Conservation (phyloP, 2,888 invertebrate genomes). For the Heliconius charithonia region DNA sequence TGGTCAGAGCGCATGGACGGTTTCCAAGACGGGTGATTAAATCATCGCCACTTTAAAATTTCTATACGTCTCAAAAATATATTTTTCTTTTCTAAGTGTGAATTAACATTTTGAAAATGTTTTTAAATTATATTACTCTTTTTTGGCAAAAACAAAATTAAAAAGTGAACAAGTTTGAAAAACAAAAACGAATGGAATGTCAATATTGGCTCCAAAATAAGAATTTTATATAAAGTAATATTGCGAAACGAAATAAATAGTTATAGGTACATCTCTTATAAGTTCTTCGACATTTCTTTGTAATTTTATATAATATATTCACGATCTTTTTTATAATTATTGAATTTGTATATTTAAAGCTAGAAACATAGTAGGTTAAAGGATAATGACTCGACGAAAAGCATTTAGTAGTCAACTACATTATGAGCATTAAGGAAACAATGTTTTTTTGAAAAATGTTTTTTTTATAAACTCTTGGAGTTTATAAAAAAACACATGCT, state of each 20-base stretch:
- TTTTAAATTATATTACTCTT: not conserved
- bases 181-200: not conserved
- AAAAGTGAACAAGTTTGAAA: not conserved
- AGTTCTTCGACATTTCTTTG: not conserved
- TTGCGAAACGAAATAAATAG: not conserved
- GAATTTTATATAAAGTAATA: not conserved
- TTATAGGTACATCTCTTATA: not conserved
- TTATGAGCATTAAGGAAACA: slow-evolving; percentile 6
- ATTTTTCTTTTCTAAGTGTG: too few species aligned
- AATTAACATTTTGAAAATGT: too few species aligned
- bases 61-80: too few species aligned
- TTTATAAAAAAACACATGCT: not conserved
- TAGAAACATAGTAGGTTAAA: not conserved
- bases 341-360: slow-evolving; percentile 2
- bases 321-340: not conserved
- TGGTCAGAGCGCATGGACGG: too few species aligned
- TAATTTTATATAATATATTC: not conserved
- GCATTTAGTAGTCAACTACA: slow-evolving; percentile 12
- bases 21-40: too few species aligned
- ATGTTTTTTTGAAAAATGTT: too few species aligned
- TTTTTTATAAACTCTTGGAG: too few species aligned
- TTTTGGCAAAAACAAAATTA: not conserved
- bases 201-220: not conserved
- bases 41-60: too few species aligned
- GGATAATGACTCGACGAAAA: slow-evolving; percentile 8